phyloP scores from a whole-genome alignment of 2,797 vertebrate genomes.

The Paramormyrops hopkinsi region DNA sequence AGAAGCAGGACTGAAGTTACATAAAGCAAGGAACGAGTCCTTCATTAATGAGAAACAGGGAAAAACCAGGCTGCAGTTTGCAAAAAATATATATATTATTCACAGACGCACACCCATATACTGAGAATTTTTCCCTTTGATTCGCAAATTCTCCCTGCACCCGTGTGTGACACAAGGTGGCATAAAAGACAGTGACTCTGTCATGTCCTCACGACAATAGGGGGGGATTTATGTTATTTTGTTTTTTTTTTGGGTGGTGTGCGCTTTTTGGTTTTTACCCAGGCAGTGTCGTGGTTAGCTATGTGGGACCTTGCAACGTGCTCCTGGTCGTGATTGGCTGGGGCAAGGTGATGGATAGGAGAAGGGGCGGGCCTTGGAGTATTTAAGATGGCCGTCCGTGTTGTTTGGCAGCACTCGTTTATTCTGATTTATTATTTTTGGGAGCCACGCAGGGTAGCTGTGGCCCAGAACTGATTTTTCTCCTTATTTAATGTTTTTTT shows the following conservation, averaged over 20 bases:
- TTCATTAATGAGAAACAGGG: background rate
- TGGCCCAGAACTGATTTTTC: too few species aligned
- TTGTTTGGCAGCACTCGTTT: too few species aligned
- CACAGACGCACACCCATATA: background rate
- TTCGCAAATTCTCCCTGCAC: background rate
- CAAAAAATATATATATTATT: background rate
- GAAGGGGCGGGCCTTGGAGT: background rate
- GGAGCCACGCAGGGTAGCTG: too few species aligned
- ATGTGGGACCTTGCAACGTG: background rate
- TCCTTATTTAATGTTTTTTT: too few species aligned
- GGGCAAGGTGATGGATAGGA: background rate
- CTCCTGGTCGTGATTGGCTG: background rate
- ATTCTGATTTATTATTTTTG: too few species aligned
- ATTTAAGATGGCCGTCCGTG: too few species aligned
- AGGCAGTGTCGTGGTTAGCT: background rate
- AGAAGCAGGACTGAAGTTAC: too few species aligned
- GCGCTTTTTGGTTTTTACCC: background rate
- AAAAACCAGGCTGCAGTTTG: too few species aligned
- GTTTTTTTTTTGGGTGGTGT: background rate
- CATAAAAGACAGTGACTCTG: background rate
- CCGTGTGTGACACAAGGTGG: background rate
- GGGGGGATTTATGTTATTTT: too few species aligned
- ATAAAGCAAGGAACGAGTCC: background rate
- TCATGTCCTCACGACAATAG: too few species aligned
- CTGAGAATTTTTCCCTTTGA: background rate